These are phyloP conservation scores for Cetoscarus ocellatus DNA, from an alignment of 2,797 vertebrate species.

Conservation along the genomic window DNA sequence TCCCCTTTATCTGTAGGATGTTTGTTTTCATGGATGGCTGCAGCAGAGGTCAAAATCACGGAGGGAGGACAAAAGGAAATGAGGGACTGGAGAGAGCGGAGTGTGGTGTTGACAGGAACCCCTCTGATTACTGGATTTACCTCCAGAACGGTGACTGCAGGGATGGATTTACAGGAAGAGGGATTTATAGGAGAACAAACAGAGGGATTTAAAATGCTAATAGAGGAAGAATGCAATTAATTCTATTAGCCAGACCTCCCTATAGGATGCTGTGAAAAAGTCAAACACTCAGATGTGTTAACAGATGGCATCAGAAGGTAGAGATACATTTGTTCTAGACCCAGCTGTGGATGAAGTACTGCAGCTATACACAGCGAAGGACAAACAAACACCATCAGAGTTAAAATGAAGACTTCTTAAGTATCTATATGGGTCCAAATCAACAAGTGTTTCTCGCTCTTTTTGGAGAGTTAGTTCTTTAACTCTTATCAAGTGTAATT, in stretches of 20 bases:
- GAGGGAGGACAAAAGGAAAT: slow-evolving; percentile 44
- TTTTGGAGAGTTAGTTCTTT: too few relatives aligned
- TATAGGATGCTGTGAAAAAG: slow-evolving; percentile 69
- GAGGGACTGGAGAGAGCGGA: slow-evolving; percentile 25
- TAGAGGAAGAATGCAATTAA: slow-evolving; percentile 68
- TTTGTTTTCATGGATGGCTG: slow-evolving; percentile 50
- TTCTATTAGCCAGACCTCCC: slow-evolving; percentile 71
- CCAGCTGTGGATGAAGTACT: slow-evolving; percentile 24
- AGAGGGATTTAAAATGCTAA: slow-evolving; percentile 70
- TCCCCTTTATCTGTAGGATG: slow-evolving; percentile 53
- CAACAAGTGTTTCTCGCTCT: too few relatives aligned
- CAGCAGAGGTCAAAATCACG: slow-evolving; percentile 57
- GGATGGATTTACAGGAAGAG: slow-evolving; percentile 50
- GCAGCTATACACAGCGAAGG: too few relatives aligned
- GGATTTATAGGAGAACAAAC: slow-evolving; percentile 42
- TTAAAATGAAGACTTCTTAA: too few relatives aligned
- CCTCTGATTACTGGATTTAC: slow-evolving; percentile 56
- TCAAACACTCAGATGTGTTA: slow-evolving; percentile 66
- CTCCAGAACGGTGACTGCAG: slow-evolving; percentile 59
- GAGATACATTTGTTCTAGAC: slow-evolving; percentile 48
- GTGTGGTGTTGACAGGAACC: slow-evolving; percentile 29
- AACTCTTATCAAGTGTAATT: too few relatives aligned
- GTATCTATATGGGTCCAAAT: too few relatives aligned
- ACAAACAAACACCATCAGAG: too few relatives aligned
- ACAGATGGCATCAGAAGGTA: slow-evolving; percentile 59